Percentiles rank a stretch among this genome's conserved stretches.
These are phyloP conservation scores for Oreamnos americanus DNA, from an alignment of 2,113 vertebrate genomes.

Conservation along the genomic window DNA sequence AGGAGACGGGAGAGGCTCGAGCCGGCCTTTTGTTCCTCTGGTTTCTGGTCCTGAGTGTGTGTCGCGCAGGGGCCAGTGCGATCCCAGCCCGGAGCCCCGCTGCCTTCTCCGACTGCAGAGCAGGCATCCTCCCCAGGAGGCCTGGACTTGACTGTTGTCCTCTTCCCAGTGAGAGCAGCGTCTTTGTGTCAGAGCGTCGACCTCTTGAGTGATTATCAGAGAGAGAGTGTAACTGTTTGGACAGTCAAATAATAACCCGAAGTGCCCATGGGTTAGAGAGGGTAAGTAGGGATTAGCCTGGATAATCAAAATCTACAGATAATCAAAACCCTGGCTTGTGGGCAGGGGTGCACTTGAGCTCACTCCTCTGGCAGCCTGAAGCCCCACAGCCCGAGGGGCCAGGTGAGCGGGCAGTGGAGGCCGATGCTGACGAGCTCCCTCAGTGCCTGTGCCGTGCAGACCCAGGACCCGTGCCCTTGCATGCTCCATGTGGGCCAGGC, in stretches of 20 bases:
- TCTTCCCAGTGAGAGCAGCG: not conserved
- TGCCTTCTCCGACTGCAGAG: not conserved
- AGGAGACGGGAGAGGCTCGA: not conserved
- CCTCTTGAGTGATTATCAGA: not conserved
- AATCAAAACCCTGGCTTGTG: not conserved
- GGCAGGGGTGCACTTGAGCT: not conserved
- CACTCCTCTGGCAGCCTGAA: not conserved
- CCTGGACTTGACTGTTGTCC: not conserved
- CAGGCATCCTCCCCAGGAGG: not conserved
- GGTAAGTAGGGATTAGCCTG: not conserved
- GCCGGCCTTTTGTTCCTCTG: not conserved
- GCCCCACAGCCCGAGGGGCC: not conserved
- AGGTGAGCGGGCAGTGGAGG: not conserved
- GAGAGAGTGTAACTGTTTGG: not conserved
- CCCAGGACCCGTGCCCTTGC: not conserved
- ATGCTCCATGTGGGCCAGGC: rapidly evolving
- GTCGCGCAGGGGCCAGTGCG: not conserved
- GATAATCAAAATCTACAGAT: not conserved
- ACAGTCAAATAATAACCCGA: not conserved
- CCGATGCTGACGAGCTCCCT: rapidly evolving
- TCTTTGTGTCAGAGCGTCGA: not conserved
- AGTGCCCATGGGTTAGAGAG: not conserved
- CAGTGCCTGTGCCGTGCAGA: rapidly evolving
- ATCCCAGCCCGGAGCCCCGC: not conserved
- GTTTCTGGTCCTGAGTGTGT: not conserved